These are phyloP conservation scores for Lasius platythorax DNA, from an alignment of 2,888 invertebrate genomes.

Conservation along the genomic window DNA sequence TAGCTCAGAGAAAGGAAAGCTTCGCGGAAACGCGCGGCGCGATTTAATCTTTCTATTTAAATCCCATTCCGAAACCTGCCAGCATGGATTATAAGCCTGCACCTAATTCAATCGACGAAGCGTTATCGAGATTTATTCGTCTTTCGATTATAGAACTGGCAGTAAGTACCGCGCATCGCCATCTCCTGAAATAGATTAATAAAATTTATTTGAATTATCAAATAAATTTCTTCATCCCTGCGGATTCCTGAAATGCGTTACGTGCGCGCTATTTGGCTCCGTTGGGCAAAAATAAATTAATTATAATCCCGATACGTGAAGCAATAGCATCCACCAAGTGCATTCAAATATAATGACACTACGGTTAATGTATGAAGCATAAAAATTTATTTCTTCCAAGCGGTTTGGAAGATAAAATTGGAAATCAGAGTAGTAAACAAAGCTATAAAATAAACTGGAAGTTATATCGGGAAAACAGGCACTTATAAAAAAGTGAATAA, in stretches of 20 bases:
- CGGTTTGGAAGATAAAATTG: neutral
- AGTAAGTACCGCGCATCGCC: constrained; percentile 12
- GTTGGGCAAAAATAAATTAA: neutral
- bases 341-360: neutral
- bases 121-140: constrained; percentile 32
- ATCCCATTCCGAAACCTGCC: constrained; percentile 34
- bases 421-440: neutral
- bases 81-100: constrained; percentile 39
- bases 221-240: neutral
- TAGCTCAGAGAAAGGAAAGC: constrained; percentile 21
- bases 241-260: neutral
- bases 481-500: neutral
- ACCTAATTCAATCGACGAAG: constrained; percentile 41
- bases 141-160: constrained; percentile 46
- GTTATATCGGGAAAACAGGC: neutral
- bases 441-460: neutral
- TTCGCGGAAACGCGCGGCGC: neutral
- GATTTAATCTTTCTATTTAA: constrained; percentile 55
- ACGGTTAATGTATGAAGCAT: neutral
- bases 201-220: constrained; percentile 28
- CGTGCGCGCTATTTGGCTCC: neutral
- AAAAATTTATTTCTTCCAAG: neutral
- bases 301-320: neutral
- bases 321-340: neutral
- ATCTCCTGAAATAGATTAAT: constrained; percentile 38